Evolutionary conservation across 2,888 invertebrate species (phyloP).

Genomic region (Limenitis camilla): DNA sequence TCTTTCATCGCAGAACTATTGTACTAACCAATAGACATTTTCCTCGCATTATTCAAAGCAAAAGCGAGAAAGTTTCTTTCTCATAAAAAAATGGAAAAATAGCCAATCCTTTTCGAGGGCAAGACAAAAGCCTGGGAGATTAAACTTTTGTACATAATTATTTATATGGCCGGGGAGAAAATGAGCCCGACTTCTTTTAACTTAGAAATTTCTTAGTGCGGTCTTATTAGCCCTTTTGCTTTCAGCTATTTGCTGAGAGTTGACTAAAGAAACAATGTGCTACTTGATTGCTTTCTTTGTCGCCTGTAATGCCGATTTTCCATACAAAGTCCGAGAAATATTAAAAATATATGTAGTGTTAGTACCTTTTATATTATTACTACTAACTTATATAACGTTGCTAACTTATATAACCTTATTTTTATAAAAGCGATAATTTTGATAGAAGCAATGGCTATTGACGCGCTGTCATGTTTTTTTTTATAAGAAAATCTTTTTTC

Average conservation of each 20-base stretch:
- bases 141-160: conserved; percentile 28
- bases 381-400: too few species aligned
- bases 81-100: conserved; percentile 12
- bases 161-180: conserved; percentile 24
- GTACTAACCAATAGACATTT: conserved; percentile 2
- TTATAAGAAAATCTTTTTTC: too few species aligned
- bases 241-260: conserved; percentile 15
- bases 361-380: too few species aligned
- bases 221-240: conserved; percentile 21
- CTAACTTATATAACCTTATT: too few species aligned
- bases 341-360: too few species aligned
- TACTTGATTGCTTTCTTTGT: conserved; percentile 12
- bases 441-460: too few species aligned
- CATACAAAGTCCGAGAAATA: too few species aligned
- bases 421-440: too few species aligned
- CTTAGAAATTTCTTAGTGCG: conserved; percentile 24
- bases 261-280: conserved; percentile 12
- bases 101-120: conserved; percentile 22
- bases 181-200: conserved; percentile 22
- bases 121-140: conserved; percentile 25
- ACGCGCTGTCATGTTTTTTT: too few species aligned
- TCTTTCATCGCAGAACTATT: conserved; percentile 5
- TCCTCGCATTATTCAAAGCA: conserved; percentile 9
- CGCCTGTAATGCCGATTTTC: neutral
- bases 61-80: conserved; percentile 10